phyloP scores from a whole-genome alignment of 2,888 invertebrate genomes.

The Platyscelio sp. region DNA sequence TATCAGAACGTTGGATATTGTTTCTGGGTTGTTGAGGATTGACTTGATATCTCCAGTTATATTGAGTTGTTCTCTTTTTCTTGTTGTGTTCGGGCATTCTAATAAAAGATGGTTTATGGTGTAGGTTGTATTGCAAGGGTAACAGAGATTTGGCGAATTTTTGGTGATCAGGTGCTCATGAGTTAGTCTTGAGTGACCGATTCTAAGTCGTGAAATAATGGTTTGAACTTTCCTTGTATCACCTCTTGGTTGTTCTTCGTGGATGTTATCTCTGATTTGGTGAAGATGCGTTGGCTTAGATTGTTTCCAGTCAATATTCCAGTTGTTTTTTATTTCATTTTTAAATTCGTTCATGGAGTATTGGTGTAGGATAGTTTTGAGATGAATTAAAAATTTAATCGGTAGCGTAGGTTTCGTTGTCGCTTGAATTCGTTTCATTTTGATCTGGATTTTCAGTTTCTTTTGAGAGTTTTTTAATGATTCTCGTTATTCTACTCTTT shows the following conservation, averaged over 20 bases:
- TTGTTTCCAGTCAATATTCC: slow-evolving; percentile 15
- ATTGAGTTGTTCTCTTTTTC: background rate
- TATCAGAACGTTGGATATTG: background rate
- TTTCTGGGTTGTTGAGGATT: background rate
- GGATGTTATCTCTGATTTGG: background rate
- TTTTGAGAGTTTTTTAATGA: background rate
- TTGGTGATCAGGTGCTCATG: slow-evolving; percentile 26
- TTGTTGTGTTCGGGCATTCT: background rate
- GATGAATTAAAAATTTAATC: background rate
- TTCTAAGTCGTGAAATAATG: slow-evolving; percentile 3
- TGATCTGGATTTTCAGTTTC: background rate
- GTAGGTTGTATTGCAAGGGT: background rate
- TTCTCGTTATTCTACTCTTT: background rate
- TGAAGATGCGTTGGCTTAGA: background rate
- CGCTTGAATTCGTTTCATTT: background rate
- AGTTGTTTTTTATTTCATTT: background rate
- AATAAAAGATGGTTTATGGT: background rate
- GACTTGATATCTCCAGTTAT: background rate
- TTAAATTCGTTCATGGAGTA: no score
- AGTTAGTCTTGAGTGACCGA: slow-evolving; percentile 9
- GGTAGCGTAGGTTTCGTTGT: background rate
- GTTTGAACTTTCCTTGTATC: background rate
- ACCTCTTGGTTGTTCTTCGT: background rate
- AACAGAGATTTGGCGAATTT: background rate
- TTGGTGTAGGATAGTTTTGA: no score